Evolutionary conservation across 2,888 invertebrate genomes (phyloP).

Genomic region (Alcis repandata): DNA sequence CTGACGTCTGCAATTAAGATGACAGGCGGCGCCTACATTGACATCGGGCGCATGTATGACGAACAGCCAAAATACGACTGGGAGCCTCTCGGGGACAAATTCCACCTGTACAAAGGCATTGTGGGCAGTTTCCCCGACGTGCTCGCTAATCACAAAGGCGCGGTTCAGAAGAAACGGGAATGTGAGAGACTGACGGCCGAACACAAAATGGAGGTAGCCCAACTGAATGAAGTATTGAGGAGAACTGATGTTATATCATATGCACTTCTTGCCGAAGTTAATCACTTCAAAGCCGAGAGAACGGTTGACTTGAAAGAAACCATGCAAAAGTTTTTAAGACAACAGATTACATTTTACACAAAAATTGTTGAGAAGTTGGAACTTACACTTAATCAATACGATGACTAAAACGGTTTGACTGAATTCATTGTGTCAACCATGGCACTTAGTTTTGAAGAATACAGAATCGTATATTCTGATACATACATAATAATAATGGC

Average conservation of each 20-base stretch:
- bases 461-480: slow-evolving; percentile 28
- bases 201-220: slow-evolving; percentile 93
- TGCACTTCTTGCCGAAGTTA: slow-evolving; percentile 96
- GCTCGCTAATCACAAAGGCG: slow-evolving; percentile 95
- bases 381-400: slow-evolving; percentile 81
- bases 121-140: slow-evolving; percentile 96
- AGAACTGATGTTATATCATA: slow-evolving; percentile 97
- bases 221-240: slow-evolving; percentile 92
- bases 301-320: slow-evolving; percentile 94
- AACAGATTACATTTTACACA: slow-evolving; percentile 97
- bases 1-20: slow-evolving; percentile 93
- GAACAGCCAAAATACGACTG: slow-evolving; percentile 96
- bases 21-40: slow-evolving; percentile 95
- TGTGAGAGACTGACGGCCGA: slow-evolving; percentile 93
- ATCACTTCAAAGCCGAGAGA: slow-evolving; percentile 96
- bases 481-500: slow-evolving; percentile 21
- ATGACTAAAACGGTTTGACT: slow-evolving; percentile 66
- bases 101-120: slow-evolving; percentile 98
- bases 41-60: slow-evolving; percentile 95
- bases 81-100: slow-evolving; percentile 95
- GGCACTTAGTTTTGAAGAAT: slow-evolving; percentile 15
- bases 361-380: slow-evolving; percentile 92
- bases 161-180: slow-evolving; percentile 95
- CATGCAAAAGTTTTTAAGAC: slow-evolving; percentile 94
- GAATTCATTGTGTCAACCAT: slow-evolving; percentile 45